Evolutionary conservation across 1,140 invertebrate species (phyloP).

Genomic region (Heliconius eleuchia): DNA sequence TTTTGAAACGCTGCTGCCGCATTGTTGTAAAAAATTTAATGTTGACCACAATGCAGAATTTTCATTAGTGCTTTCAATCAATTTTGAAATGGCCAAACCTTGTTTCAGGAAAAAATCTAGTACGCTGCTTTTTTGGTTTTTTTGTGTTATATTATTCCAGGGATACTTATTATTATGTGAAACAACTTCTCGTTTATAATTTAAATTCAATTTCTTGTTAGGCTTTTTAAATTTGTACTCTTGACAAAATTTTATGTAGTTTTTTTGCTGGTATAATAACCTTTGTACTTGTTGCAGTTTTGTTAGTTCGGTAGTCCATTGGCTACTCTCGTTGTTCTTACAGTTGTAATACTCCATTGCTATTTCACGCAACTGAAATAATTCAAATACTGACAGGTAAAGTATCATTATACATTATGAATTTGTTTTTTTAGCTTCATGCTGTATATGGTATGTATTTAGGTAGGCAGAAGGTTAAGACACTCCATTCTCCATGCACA

Average conservation of each 20-base stretch:
- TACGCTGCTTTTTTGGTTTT: conserved; percentile 53
- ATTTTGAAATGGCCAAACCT: conserved; percentile 55
- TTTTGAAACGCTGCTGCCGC: conserved; percentile 41
- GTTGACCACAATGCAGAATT: conserved; percentile 46
- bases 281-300: conserved; percentile 68
- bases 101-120: conserved; percentile 61
- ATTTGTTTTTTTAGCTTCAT: no score
- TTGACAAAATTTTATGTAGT: conserved; percentile 62
- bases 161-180: conserved; percentile 72
- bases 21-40: conserved; percentile 56
- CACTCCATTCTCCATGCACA: no score
- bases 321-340: conserved; percentile 79
- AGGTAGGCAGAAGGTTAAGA: no score
- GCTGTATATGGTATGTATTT: no score
- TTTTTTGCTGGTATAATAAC: conserved; percentile 63
- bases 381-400: background rate
- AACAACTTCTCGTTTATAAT: conserved; percentile 55
- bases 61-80: conserved; percentile 51
- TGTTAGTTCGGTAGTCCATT: conserved; percentile 73
- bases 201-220: conserved; percentile 41
- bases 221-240: conserved; percentile 61
- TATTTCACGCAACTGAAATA: conserved; percentile 83
- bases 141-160: conserved; percentile 67
- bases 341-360: conserved; percentile 87
- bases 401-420: no score